Conservation (phyloP, 2,113 vertebrate species). For the Riparia riparia region DNA sequence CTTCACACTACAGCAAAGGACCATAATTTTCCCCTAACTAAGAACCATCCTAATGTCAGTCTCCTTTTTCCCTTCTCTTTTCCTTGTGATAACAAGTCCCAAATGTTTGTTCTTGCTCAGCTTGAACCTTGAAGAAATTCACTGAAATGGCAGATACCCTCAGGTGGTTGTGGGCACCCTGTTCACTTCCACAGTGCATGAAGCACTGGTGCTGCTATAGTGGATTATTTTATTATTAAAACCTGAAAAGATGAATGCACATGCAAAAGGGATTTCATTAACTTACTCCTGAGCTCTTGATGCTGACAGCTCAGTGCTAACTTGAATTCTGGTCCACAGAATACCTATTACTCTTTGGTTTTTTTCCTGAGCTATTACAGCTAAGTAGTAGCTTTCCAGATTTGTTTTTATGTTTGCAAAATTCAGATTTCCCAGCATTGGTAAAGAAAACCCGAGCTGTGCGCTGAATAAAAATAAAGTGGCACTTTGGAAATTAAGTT, state of each 20-base stretch:
- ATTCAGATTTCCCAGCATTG: not conserved
- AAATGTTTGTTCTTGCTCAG: not conserved
- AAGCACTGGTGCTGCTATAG: not conserved
- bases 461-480: not conserved
- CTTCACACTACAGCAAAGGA: not conserved
- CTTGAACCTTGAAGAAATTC: not conserved
- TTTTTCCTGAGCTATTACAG: not conserved
- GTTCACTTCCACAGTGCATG: not conserved
- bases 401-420: not conserved
- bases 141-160: not conserved
- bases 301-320: not conserved
- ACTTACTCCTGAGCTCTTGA: not conserved
- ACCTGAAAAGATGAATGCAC: not conserved
- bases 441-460: not conserved
- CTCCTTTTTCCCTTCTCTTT: not conserved
- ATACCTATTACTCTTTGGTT: not conserved
- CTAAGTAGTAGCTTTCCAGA: not conserved
- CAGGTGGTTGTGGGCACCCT: not conserved
- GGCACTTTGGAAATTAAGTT: constrained; percentile 9
- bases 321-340: not conserved
- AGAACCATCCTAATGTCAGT: not conserved
- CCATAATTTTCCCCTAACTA: rapidly evolving
- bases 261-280: not conserved
- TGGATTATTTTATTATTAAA: not conserved
- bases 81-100: not conserved